Evolutionary conservation across 2,113 vertebrate species (phyloP).

Genomic region (Pterocles gutturalis): DNA sequence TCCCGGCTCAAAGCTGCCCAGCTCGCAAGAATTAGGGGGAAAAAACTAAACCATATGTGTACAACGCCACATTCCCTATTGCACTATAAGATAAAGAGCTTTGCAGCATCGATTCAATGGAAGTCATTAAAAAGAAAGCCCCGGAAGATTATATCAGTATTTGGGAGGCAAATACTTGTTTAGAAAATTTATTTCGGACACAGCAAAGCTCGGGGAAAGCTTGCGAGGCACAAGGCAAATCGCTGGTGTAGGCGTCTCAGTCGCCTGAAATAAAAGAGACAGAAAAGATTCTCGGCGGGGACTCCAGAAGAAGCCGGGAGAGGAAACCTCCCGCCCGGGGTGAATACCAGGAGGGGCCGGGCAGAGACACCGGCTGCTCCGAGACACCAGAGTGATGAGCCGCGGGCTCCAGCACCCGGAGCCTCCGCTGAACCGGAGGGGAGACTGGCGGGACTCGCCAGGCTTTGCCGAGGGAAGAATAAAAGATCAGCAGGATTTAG

Average conservation of each 20-base stretch:
- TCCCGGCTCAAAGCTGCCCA: constrained; percentile 15
- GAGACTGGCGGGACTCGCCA: not conserved
- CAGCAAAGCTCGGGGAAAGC: not conserved
- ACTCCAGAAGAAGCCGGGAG: not conserved
- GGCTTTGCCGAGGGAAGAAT: not conserved
- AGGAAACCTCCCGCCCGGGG: not conserved
- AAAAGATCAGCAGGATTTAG: not conserved
- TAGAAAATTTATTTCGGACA: not conserved
- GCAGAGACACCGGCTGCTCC: not conserved
- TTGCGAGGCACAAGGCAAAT: not conserved
- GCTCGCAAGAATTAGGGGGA: not conserved
- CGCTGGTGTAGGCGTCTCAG: not conserved
- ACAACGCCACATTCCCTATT: not conserved
- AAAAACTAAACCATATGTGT: constrained; percentile 56
- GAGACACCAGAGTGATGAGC: not conserved
- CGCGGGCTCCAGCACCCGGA: not conserved
- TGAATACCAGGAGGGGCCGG: not conserved
- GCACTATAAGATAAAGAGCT: constrained; percentile 2
- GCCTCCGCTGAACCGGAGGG: not conserved
- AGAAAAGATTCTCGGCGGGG: not conserved
- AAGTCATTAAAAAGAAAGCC: not conserved
- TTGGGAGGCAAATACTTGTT: not conserved
- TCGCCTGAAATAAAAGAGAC: not conserved
- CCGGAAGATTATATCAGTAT: not conserved
- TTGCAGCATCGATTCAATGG: not conserved